phyloP scores from a whole-genome alignment of 2,113 vertebrate genomes.

The Epinephelus moara region DNA sequence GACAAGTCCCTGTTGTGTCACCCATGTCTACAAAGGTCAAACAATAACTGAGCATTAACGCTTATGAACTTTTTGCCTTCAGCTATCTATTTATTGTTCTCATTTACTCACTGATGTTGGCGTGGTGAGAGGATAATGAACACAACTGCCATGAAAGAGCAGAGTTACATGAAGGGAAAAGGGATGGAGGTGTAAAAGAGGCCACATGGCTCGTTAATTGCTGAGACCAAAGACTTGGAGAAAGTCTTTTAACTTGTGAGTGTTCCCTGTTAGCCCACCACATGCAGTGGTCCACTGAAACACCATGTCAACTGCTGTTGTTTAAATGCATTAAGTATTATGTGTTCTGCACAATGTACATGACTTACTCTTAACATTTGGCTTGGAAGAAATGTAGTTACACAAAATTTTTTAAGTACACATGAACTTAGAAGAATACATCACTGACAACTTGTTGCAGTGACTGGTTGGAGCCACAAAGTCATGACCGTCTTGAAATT shows the following conservation, averaged over 20 bases:
- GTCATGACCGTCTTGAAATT: background rate
- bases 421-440: background rate
- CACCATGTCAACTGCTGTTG: background rate
- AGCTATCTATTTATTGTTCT: background rate
- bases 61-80: background rate
- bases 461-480: background rate
- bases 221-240: background rate
- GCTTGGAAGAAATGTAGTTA: background rate
- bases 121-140: background rate
- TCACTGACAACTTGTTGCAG: background rate
- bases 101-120: background rate
- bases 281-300: background rate
- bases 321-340: background rate
- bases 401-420: background rate
- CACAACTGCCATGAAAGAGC: background rate
- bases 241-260: background rate
- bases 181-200: background rate
- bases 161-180: background rate
- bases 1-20: background rate
- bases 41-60: background rate
- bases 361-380: background rate
- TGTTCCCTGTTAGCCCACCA: background rate
- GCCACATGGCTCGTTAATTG: conserved; percentile 4
- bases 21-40: background rate
- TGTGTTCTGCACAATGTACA: background rate